Evolutionary conservation across 64 coral and sea anemone species (phyloP), one percentile per base, ranked within the genome.

Genomic region (Stichodactyla mertensii): DNA sequence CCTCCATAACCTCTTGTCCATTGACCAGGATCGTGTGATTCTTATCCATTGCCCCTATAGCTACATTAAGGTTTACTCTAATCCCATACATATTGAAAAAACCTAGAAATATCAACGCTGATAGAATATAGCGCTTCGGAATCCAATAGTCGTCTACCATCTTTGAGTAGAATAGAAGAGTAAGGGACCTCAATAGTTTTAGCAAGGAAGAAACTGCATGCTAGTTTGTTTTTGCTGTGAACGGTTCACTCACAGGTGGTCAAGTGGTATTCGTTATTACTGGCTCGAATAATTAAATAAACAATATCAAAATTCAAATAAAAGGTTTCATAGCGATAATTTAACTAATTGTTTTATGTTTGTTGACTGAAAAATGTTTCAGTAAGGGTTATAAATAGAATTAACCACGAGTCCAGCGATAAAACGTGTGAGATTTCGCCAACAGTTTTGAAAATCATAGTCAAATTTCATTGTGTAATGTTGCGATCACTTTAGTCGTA

Each of bases 81-180:
- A 97, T 57, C 1, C 86, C 94, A 52, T 93, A 97, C 94, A 97
- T 93, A 4, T 85, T 97, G 67, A 90, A 87, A 51, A 97, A 97
- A 8, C 94, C 94, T 84, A 86, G 77, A 79, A 90, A 97, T 4
- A 92, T 84, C 81, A 97, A 70, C 24, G 87, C 87, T 19, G 92
- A 88, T 14, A 93, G 69, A 87, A 97, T 66, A 23, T 97, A 97
- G 23, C 94, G 85, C 86, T 93, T 97, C 19, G 94, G 94, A 87
- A 97, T 80, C 16, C 51, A 81, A 53, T 18, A 74, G 12, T 74
- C 24, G 10, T 18, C 51, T 15, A 1, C 51, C 78, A 81, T 81
- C 15, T 53, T 81, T 19, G 15, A 53, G 13, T 53, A 71, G 67
- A 22, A 22, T 71, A 71, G 13, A 45, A 45, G 36, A 45, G 36